Evolutionary conservation across 2,113 vertebrate genomes (phyloP).

Genomic region (Mionectes macconnelli): DNA sequence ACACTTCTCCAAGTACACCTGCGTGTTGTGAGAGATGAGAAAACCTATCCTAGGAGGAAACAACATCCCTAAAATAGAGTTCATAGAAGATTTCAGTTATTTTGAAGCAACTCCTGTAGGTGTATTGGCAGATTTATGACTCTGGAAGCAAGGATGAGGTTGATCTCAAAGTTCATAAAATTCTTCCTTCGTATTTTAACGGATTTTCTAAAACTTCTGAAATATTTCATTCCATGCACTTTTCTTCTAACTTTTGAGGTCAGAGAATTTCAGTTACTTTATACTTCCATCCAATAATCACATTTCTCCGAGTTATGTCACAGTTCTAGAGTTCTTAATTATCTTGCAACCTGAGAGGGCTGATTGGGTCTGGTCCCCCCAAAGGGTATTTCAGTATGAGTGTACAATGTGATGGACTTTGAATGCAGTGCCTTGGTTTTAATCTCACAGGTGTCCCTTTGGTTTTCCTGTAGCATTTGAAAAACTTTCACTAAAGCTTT

Average conservation of each 20-base stretch:
- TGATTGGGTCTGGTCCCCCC: neutral
- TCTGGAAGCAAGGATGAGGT: neutral
- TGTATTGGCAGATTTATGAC: neutral
- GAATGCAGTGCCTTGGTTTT: neutral
- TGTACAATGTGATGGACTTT: neutral
- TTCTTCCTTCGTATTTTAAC: neutral
- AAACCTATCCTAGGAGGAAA: neutral
- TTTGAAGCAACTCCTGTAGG: neutral
- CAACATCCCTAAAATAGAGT: neutral
- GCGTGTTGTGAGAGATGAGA: neutral
- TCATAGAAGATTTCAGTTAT: neutral
- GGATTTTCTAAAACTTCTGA: neutral
- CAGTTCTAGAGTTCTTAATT: neutral
- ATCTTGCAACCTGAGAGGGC: neutral
- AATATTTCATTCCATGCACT: neutral
- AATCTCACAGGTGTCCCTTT: neutral
- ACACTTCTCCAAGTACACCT: neutral
- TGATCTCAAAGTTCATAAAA: neutral
- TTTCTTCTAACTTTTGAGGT: neutral
- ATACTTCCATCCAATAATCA: neutral
- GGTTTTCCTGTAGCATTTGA: neutral
- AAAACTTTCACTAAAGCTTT: neutral
- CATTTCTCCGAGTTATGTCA: neutral
- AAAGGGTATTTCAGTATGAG: neutral
- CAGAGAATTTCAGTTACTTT: neutral